A percentile compares a stretch with the other conserved stretches of the same genome.
phyloP scores from a whole-genome alignment of 2,113 vertebrate genomes.

The Hirundichthys speculiger region DNA sequence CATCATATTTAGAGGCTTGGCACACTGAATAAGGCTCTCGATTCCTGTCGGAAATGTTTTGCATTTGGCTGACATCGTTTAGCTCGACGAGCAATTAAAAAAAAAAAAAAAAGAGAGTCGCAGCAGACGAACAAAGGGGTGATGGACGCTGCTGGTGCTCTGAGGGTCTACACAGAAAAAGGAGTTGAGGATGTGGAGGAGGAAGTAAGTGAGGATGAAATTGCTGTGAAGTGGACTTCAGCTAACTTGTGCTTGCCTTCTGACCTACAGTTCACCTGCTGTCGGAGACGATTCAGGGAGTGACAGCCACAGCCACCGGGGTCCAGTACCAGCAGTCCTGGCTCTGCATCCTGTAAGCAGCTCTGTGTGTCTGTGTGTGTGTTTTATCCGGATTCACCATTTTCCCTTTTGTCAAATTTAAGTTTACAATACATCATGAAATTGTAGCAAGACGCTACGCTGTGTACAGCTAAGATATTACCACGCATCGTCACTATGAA shows the following conservation, averaged over 20 bases:
- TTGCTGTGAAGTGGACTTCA: not conserved
- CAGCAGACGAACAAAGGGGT: not conserved
- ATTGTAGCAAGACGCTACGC: no score
- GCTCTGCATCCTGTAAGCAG: slow-evolving; percentile 96
- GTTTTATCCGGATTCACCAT: no score
- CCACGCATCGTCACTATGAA: no score
- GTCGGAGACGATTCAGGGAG: slow-evolving; percentile 96
- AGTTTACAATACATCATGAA: no score
- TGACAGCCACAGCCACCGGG: slow-evolving; percentile 91
- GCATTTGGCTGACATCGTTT: slow-evolving; percentile 25
- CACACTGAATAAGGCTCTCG: not conserved
- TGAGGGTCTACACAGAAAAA: not conserved
- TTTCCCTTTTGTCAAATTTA: no score
- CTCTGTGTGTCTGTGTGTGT: no score
- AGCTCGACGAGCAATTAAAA: no score
- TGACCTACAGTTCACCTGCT: slow-evolving; percentile 90
- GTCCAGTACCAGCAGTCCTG: slow-evolving; percentile 98
- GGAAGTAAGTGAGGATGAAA: not conserved
- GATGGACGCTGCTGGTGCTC: not conserved
- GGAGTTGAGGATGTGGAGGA: no score
- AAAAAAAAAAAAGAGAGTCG: not conserved
- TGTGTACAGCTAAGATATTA: no score
- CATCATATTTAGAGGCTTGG: slow-evolving; percentile 40
- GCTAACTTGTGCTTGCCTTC: slow-evolving; percentile 43
- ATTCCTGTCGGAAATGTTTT: slow-evolving; percentile 12